These are phyloP conservation scores for Antechinus flavipes DNA, from an alignment of 2,113 vertebrate species.

Conservation along the genomic window DNA sequence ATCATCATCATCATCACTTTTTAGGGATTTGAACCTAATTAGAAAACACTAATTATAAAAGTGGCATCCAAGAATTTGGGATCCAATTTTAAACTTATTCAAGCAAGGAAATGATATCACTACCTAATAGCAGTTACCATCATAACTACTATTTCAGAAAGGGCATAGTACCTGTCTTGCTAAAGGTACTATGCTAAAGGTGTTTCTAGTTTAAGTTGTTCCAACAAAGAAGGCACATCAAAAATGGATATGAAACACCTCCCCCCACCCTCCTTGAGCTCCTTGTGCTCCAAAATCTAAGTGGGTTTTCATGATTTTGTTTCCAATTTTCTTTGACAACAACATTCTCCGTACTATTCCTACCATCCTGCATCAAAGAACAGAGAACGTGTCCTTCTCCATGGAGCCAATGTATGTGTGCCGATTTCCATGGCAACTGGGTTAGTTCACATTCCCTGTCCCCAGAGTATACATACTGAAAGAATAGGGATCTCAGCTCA, in stretches of 20 bases:
- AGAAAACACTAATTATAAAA: not conserved
- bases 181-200: not conserved
- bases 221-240: not conserved
- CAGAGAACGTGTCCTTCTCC: not conserved
- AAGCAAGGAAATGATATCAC: not conserved
- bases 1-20: not conserved
- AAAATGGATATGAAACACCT: not conserved
- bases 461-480: not conserved
- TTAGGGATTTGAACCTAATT: not conserved
- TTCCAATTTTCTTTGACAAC: not conserved
- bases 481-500: not conserved
- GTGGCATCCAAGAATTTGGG: not conserved
- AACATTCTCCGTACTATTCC: too few species aligned
- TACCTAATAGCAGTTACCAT: not conserved
- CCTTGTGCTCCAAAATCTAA: not conserved
- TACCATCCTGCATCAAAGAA: not conserved
- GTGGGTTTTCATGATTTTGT: not conserved
- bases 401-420: not conserved
- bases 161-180: not conserved
- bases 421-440: not conserved
- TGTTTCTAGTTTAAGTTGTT: not conserved
- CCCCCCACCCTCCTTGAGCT: not conserved
- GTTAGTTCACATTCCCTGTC: not conserved
- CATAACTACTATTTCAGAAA: not conserved
- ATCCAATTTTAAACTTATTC: not conserved